Evolutionary conservation across 2,797 vertebrate genomes (phyloP).

Genomic region (Adelosebastes latens): DNA sequence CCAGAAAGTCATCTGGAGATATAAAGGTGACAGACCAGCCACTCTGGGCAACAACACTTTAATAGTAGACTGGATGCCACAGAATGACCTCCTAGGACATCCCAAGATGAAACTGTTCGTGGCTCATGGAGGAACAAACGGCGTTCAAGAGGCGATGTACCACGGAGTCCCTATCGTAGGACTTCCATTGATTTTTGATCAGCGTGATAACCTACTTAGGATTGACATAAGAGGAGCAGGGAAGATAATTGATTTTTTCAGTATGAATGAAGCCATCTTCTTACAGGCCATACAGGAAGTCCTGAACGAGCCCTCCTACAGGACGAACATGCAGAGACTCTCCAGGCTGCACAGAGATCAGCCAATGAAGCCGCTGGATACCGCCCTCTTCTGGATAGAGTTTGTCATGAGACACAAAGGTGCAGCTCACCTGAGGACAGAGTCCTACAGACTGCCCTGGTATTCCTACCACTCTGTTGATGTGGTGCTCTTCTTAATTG

Average conservation of each 20-base stretch:
- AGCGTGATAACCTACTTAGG: constrained; percentile 72
- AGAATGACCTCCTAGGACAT: constrained; percentile 81
- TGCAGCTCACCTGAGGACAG: constrained; percentile 72
- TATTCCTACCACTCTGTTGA: constrained; percentile 77
- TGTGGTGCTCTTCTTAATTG: constrained; percentile 58
- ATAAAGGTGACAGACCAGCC: constrained; percentile 71
- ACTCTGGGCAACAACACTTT: constrained; percentile 81
- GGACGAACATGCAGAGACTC: constrained; percentile 76
- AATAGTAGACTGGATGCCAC: constrained; percentile 80
- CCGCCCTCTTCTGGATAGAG: constrained; percentile 83
- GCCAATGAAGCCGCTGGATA: constrained; percentile 68
- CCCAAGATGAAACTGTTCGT: constrained; percentile 74
- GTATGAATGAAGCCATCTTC: constrained; percentile 58
- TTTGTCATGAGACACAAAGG: constrained; percentile 76
- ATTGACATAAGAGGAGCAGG: constrained; percentile 67
- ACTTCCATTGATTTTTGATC: constrained; percentile 79
- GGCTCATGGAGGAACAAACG: constrained; percentile 80
- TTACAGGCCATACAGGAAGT: constrained; percentile 72
- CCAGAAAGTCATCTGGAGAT: constrained; percentile 83
- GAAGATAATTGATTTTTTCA: constrained; percentile 62
- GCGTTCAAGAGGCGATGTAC: constrained; percentile 78
- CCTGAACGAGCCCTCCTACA: constrained; percentile 75
- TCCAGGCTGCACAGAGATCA: constrained; percentile 76
- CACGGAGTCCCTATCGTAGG: constrained; percentile 70
- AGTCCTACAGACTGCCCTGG: constrained; percentile 77